Conservation (phyloP, 2,888 invertebrate genomes). For the Nasonovia ribisnigri region DNA sequence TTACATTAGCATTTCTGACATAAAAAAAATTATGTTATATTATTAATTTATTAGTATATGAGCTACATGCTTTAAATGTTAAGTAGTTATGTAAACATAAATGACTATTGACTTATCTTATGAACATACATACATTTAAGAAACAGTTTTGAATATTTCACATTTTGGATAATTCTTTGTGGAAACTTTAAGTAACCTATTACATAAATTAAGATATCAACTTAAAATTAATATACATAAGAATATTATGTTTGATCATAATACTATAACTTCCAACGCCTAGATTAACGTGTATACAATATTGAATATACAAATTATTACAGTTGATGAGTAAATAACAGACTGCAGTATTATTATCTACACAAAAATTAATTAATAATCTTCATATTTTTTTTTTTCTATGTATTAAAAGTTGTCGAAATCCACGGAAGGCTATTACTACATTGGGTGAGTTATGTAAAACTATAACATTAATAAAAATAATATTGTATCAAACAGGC, state of each 20-base stretch:
- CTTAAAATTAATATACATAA: not conserved
- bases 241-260: not conserved
- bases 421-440: not conserved
- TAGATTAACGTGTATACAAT: not conserved
- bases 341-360: not conserved
- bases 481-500: not conserved
- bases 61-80: not conserved
- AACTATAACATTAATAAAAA: not conserved
- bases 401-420: not conserved
- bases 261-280: not conserved
- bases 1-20: too few species aligned
- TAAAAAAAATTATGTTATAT: too few species aligned
- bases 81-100: not conserved
- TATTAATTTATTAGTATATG: too few species aligned
- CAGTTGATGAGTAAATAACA: not conserved
- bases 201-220: not conserved
- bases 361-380: not conserved
- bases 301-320: not conserved
- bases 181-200: too few species aligned
- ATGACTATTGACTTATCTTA: not conserved
- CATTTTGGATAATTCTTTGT: not conserved
- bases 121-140: not conserved
- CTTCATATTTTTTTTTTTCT: not conserved
- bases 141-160: not conserved
- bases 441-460: not conserved